A percentile compares a stretch with the other conserved stretches of the same genome.
phyloP scores from a whole-genome alignment of 2,888 invertebrate species.

The Nomada flava region DNA sequence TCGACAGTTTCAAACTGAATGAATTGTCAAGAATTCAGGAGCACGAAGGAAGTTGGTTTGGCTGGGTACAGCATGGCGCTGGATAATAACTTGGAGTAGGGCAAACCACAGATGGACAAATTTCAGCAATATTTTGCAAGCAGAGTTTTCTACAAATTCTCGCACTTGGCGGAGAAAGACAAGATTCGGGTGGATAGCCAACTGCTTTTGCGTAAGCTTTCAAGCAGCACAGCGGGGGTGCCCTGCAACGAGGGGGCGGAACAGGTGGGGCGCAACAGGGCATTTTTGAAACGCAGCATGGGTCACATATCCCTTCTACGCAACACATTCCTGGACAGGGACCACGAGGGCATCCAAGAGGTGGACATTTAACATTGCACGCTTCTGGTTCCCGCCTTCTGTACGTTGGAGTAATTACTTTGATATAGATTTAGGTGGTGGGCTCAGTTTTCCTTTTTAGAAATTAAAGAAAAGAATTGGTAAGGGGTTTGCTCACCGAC shows the following conservation, averaged over 20 bases:
- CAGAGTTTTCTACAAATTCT: not conserved
- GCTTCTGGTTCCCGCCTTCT: conserved; percentile 77
- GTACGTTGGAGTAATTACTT: not conserved
- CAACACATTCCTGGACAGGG: conserved; percentile 77
- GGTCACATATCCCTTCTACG: conserved; percentile 68
- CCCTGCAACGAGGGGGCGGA: conserved; percentile 59
- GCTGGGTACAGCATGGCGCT: conserved; percentile 9
- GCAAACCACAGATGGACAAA: not conserved
- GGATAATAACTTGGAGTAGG: not conserved
- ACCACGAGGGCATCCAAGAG: conserved; percentile 75
- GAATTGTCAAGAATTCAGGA: too few relatives aligned
- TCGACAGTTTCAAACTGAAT: too few relatives aligned
- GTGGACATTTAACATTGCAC: conserved; percentile 76
- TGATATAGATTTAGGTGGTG: too few relatives aligned
- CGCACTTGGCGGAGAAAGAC: conserved; percentile 30
- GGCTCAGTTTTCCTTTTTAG: not conserved
- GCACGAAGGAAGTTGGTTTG: too few relatives aligned
- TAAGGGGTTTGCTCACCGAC: conserved; percentile 62
- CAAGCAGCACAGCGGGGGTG: conserved; percentile 44
- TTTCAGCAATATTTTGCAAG: not conserved
- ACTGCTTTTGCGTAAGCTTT: conserved; percentile 29
- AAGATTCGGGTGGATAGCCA: conserved; percentile 42
- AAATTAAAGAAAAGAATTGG: not conserved
- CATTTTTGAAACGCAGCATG: conserved; percentile 74
- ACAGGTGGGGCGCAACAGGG: conserved; percentile 66